Evolutionary conservation across 2,888 invertebrate genomes (phyloP), one percentile per base, ranked within the genome.

Genomic region (Cecidostiba fungosa): DNA sequence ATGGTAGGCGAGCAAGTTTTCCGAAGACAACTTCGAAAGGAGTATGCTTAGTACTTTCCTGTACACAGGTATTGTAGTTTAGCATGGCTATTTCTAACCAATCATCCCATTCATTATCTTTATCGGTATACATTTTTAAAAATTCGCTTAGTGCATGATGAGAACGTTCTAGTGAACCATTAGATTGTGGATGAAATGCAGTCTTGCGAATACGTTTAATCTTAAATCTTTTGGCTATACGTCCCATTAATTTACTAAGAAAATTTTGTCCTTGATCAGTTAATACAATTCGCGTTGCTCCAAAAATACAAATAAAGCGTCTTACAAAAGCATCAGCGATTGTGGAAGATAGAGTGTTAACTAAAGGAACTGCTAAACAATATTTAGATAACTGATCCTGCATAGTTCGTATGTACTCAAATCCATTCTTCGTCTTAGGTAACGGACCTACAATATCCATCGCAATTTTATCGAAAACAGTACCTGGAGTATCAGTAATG

Each of bases 261-360:
- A 90, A 89, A 69, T 89, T 88, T 14, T 85, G 77, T 0, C 90
- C 89, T 81, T 88, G 88, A 43, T 90, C 90, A 0, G 89, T 89
- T 16, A 90, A 23, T 0, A 88, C 43, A 5, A 47, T 16, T 39
- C 84, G 85, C 0, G 89, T 89, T 1, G 87, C 43, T 1, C 89
- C 89, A 36, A 87, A 88, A 14, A 76, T 76, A 29, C 87, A 86
- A 8, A 90, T 83, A 16, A 88, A 88, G 1, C 86, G 26, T 66
- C 88, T 87, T 1, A 89, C 72, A 29, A 89, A 86, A 1, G 87
- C 87, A n/a, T 87, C 85, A 1, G 87, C 87, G 1, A 89, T 84
- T 85, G 89, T 66, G 73, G 83, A 5, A 87, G 88, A 84, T 8
- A 69, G 66, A 14, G 76, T 66, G n/a, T 88, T 86, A 10, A 3